phyloP scores from a whole-genome alignment of 2,888 invertebrate genomes.

The Harpagoxenus sublaevis region DNA sequence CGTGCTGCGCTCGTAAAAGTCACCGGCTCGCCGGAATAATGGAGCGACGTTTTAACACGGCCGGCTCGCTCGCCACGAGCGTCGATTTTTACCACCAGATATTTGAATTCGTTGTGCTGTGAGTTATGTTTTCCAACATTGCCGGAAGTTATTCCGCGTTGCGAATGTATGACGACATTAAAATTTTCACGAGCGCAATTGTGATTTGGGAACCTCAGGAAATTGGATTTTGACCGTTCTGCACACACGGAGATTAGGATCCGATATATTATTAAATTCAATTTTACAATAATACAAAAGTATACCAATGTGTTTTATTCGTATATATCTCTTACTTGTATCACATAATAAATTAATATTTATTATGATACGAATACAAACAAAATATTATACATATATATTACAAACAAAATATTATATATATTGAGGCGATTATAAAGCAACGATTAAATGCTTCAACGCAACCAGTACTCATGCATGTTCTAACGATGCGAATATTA shows the following conservation, averaged over 20 bases:
- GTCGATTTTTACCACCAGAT: slow-evolving; percentile 50
- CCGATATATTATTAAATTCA: background rate
- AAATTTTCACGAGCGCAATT: slow-evolving; percentile 26
- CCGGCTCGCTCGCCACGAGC: background rate
- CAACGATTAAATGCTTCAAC: background rate
- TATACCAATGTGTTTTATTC: background rate
- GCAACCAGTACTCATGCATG: background rate
- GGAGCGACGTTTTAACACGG: slow-evolving; percentile 47
- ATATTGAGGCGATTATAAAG: background rate
- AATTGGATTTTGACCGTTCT: slow-evolving; percentile 26
- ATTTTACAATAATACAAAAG: background rate
- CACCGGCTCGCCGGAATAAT: slow-evolving; percentile 37
- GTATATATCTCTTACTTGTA: background rate
- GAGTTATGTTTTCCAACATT: slow-evolving; percentile 29
- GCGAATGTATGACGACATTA: slow-evolving; percentile 33
- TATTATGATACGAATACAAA: background rate
- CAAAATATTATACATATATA: background rate
- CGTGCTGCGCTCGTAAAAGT: slow-evolving; percentile 48
- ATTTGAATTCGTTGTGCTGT: slow-evolving; percentile 43
- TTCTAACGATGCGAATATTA: slow-evolving; percentile 31
- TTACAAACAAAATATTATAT: background rate
- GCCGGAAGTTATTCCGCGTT: slow-evolving; percentile 42
- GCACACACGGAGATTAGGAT: background rate
- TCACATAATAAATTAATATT: background rate
- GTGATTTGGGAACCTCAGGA: background rate